phyloP scores from a whole-genome alignment of 2,113 vertebrate genomes.

The Lipophrys pholis region DNA sequence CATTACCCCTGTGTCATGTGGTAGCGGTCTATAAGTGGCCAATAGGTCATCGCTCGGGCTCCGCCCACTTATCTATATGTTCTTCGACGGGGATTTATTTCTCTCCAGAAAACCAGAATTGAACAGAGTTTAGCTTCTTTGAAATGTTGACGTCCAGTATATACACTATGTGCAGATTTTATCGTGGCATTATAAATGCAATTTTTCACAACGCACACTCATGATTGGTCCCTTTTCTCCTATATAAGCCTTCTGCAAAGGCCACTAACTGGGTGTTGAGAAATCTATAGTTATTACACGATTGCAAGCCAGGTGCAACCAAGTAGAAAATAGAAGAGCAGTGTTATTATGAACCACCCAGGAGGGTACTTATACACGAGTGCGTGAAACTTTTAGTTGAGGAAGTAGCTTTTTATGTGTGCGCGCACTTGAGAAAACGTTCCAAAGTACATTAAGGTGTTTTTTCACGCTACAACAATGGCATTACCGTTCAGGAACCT shows the following conservation, averaged over 20 bases:
- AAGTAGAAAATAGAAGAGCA: constrained; percentile 66
- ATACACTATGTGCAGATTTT: too few species aligned
- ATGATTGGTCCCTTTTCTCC: too few species aligned
- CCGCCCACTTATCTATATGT: too few species aligned
- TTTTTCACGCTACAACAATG: constrained; percentile 32
- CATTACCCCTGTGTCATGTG: too few species aligned
- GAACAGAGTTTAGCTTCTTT: too few species aligned
- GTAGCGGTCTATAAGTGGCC: too few species aligned
- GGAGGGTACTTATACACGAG: constrained; percentile 41
- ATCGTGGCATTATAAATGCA: too few species aligned
- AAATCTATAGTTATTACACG: constrained; percentile 69
- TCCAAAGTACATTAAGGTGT: constrained; percentile 28
- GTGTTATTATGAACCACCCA: constrained; percentile 52
- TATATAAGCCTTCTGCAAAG: constrained; percentile 7
- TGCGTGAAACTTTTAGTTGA: constrained; percentile 26
- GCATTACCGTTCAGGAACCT: constrained; percentile 20
- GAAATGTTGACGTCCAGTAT: too few species aligned
- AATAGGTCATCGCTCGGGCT: too few species aligned
- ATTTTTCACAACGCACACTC: not conserved
- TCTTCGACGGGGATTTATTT: too few species aligned
- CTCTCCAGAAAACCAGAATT: too few species aligned
- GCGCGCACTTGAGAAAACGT: constrained; percentile 23
- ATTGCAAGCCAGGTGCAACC: constrained; percentile 53
- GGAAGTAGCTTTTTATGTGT: not conserved
- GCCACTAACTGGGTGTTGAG: constrained; percentile 40